Evolutionary conservation across 2,113 vertebrate species (phyloP), one percentile per base, ranked within the genome.

Genomic region (Peromyscus maniculatus): DNA sequence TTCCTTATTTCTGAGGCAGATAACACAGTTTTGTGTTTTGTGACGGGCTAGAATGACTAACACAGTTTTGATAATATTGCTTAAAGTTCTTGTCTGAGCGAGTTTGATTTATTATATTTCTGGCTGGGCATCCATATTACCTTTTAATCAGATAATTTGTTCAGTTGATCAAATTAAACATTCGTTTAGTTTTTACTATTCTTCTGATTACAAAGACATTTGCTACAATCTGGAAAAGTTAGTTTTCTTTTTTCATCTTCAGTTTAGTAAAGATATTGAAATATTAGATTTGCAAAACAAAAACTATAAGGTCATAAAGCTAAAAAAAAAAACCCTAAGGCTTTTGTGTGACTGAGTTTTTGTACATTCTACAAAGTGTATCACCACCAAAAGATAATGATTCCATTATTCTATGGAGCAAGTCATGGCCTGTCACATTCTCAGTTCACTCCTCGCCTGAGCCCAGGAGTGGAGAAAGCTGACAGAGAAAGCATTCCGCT

Each of bases 331-430:
- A 52, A 52, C 52, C 82, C 15, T 71, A 59, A 79, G 69, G 21
- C 69, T 95, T 92, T 93, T 77, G 43, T 96, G 67, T 43, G 55
- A 96, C 92, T 79, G 96, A 79, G 75, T 72, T 92, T 98, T 97
- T 95, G 64, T 91, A n/a, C 39, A 36, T 96, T 89, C 17, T 96
- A 96, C 95, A 72, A 86, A 97, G 98, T 97, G 82, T 98, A 95
- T 96, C 26, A 55, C 98, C 98, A 97, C 97, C 91, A 97, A 97
- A 97, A 96, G 94, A 93, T 97, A 98, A 98, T 95, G 98, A 98
- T 98, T 98, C 98, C 94, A 98, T 98, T 98, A 98, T 98, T 98
- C 98, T 96, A 82, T 97, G 59, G 96, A 96, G 97, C 98, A 98
- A 97, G 95, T 97, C 97, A 96, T 98, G 98, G 98, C 97, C 98